Conservation (phyloP, 2,888 invertebrate genomes). For the Alsophila aescularia region DNA sequence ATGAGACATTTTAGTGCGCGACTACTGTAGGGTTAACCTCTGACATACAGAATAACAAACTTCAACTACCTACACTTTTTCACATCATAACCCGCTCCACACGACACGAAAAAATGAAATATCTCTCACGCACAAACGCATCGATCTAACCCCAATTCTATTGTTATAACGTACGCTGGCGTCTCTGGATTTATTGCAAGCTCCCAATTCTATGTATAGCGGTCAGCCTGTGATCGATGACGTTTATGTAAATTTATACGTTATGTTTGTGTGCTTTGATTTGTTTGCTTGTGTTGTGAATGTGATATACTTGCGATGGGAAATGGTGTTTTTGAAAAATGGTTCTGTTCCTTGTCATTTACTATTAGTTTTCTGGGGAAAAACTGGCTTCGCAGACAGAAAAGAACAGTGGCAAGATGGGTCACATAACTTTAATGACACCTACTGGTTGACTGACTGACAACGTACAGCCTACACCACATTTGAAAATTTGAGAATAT, state of each 20-base stretch:
- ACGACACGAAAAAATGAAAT: constrained; percentile 33
- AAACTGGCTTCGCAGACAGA: too few species aligned
- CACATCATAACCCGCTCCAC: constrained; percentile 35
- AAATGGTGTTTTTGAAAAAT: constrained; percentile 23
- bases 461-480: too few species aligned
- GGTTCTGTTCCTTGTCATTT: constrained; percentile 11
- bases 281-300: constrained; percentile 20
- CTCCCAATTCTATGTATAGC: constrained; percentile 38
- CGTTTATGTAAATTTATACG: constrained; percentile 22
- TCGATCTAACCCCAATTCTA: constrained; percentile 33
- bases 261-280: constrained; percentile 15
- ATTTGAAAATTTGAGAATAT: too few species aligned
- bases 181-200: constrained; percentile 25
- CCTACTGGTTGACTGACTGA: too few species aligned
- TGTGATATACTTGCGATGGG: constrained; percentile 15
- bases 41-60: not conserved
- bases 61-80: not conserved
- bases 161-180: constrained; percentile 21
- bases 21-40: too few species aligned
- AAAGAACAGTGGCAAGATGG: too few species aligned
- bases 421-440: too few species aligned
- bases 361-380: constrained; percentile 3
- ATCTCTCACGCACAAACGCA: constrained; percentile 32
- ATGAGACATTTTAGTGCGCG: too few species aligned
- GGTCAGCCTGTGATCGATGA: constrained; percentile 42